phyloP scores from a whole-genome alignment of 2,113 vertebrate species.

The Lethenteron camtschaticum region DNA sequence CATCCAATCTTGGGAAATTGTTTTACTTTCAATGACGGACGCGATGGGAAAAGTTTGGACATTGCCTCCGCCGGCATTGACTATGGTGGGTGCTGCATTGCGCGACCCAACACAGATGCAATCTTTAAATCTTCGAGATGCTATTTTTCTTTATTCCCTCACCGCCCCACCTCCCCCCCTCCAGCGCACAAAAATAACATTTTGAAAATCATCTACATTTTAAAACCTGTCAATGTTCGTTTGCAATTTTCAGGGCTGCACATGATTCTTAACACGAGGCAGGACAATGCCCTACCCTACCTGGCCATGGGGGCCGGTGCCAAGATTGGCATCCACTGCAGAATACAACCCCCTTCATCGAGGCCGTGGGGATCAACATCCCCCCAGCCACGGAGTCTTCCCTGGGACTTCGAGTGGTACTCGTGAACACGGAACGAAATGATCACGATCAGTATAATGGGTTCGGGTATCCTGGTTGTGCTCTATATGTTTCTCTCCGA shows the following conservation, averaged over 20 bases:
- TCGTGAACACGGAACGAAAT: slow-evolving; percentile 7
- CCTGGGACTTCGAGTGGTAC: slow-evolving; percentile 43
- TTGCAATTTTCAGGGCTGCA: slow-evolving; percentile 24
- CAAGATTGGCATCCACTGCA: slow-evolving; percentile 35
- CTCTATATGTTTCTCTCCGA: no score
- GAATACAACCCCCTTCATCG: slow-evolving; percentile 35
- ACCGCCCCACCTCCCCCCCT: background rate
- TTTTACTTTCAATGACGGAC: no score
- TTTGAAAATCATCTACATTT: background rate
- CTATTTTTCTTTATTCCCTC: background rate
- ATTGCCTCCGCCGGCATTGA: no score
- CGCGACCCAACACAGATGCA: no score
- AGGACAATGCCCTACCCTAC: slow-evolving; percentile 41
- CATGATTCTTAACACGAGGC: slow-evolving; percentile 29
- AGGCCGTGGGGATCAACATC: slow-evolving; percentile 35
- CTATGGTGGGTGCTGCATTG: no score
- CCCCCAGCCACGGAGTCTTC: slow-evolving; percentile 31
- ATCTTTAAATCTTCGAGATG: no score
- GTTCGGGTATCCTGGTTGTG: no score
- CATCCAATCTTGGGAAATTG: no score
- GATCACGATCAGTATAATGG: no score
- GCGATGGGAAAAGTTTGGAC: no score
- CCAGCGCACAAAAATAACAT: background rate
- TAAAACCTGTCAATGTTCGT: background rate
- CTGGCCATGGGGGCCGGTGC: slow-evolving; percentile 32